Conservation (phyloP, 2,113 vertebrate genomes). For the Sinocyclocheilus maitianheensis region DNA sequence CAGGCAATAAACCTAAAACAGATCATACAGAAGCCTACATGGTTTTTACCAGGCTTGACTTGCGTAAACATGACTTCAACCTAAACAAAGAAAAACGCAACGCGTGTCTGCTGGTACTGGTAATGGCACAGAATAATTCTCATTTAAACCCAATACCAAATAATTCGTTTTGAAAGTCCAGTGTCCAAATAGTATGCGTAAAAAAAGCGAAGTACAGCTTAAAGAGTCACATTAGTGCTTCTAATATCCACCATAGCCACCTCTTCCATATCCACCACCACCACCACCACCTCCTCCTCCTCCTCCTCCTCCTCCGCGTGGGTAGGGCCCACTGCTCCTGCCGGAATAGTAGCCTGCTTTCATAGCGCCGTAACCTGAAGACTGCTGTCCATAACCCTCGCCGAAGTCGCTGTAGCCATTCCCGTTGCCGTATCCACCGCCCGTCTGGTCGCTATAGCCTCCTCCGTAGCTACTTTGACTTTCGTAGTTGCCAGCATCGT, state of each 20-base stretch:
- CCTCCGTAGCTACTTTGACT: conserved; percentile 56
- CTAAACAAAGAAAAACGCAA: neutral
- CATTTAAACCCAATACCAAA: conserved; percentile 23
- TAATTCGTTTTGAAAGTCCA: conserved; percentile 29
- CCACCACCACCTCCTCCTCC: conserved; percentile 54
- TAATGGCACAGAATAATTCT: neutral
- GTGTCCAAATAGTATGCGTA: conserved; percentile 19
- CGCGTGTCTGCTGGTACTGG: conserved; percentile 3
- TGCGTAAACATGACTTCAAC: neutral
- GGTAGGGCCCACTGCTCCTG: conserved; percentile 80
- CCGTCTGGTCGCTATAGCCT: conserved; percentile 79
- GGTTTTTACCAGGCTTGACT: conserved; percentile 7
- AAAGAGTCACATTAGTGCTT: conserved; percentile 14
- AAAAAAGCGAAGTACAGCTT: neutral
- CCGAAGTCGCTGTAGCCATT: conserved; percentile 85
- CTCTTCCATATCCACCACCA: conserved; percentile 44
- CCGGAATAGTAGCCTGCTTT: conserved; percentile 77
- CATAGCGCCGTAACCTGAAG: conserved; percentile 83
- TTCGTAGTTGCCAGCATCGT: conserved; percentile 40
- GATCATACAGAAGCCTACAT: neutral
- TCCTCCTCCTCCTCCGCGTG: conserved; percentile 63
- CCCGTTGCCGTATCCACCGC: conserved; percentile 77
- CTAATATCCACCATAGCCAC: conserved; percentile 58
- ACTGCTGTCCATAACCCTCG: conserved; percentile 81
- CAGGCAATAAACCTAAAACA: conserved; percentile 15